Evolutionary conservation across 2,113 vertebrate species (phyloP).

Genomic region (Trogon melanurus): DNA sequence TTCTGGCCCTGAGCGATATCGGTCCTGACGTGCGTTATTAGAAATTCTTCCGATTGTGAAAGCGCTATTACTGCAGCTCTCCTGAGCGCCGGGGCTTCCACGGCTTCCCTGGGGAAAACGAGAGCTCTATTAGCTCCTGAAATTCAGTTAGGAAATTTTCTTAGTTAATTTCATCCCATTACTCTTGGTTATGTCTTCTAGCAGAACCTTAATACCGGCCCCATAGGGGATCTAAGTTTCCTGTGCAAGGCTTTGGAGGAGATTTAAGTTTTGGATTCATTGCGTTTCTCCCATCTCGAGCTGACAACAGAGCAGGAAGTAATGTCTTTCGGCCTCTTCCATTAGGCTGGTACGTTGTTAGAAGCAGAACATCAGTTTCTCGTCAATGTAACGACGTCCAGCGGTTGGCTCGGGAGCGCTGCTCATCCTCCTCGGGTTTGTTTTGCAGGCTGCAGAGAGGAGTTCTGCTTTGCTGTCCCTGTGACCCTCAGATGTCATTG

Average conservation of each 20-base stretch:
- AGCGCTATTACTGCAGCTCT: slow-evolving; percentile 48
- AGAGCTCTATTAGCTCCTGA: slow-evolving; percentile 67
- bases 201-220: slow-evolving; percentile 58
- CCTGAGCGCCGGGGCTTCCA: slow-evolving; percentile 50
- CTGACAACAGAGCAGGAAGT: slow-evolving; percentile 65
- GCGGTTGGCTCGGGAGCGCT: fast-evolving
- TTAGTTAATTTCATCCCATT: slow-evolving; percentile 69
- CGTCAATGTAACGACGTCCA: background rate
- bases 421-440: background rate
- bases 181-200: slow-evolving; percentile 68
- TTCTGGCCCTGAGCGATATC: background rate
- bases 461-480: background rate
- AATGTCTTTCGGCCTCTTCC: slow-evolving; percentile 42
- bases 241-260: slow-evolving; percentile 62
- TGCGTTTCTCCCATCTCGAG: slow-evolving; percentile 37
- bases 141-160: slow-evolving; percentile 73
- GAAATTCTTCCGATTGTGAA: slow-evolving; percentile 43
- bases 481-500: background rate
- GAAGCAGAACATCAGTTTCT: slow-evolving; percentile 44
- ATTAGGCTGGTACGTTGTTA: slow-evolving; percentile 26
- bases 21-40: slow-evolving; percentile 31
- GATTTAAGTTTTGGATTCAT: slow-evolving; percentile 60
- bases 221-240: slow-evolving; percentile 64
- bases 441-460: background rate
- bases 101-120: slow-evolving; percentile 47